Percentiles rank a stretch among this genome's conserved stretches.
These are phyloP conservation scores for Yasuhikotakia modesta DNA, from an alignment of 2,797 vertebrate species.

Conservation along the genomic window DNA sequence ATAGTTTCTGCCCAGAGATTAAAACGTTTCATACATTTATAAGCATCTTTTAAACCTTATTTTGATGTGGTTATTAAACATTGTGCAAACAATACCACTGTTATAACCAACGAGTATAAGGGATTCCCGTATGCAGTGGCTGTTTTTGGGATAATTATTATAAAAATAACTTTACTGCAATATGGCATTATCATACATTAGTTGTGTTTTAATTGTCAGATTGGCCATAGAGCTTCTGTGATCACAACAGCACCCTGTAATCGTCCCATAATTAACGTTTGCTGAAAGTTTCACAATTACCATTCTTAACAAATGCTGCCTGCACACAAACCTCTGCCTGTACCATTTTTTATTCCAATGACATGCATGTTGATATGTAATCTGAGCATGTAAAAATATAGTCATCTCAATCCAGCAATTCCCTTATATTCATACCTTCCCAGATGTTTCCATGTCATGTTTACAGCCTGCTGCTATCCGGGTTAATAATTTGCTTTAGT, in stretches of 20 bases:
- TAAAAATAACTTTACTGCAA: background rate
- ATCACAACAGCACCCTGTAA: background rate
- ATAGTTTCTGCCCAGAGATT: background rate
- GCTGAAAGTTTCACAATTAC: background rate
- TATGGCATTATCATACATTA: background rate
- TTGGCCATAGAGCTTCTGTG: background rate
- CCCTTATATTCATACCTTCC: background rate
- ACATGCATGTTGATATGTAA: constrained; percentile 35
- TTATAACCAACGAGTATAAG: background rate
- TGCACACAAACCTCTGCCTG: constrained; percentile 2
- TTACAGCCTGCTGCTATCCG: background rate
- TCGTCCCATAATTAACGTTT: background rate
- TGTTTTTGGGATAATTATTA: background rate
- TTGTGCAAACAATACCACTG: background rate
- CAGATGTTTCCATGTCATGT: constrained; percentile 24
- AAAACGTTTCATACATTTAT: background rate
- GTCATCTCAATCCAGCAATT: constrained; percentile 11
- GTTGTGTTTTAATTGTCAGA: background rate
- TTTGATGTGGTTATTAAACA: background rate
- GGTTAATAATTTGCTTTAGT: constrained; percentile 12
- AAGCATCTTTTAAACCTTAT: background rate
- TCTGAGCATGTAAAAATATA: constrained; percentile 34
- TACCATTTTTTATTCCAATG: constrained; percentile 26
- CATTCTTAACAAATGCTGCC: constrained; percentile 2
- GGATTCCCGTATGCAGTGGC: constrained; percentile 21